A percentile compares a stretch with the other conserved stretches of the same genome.
Evolutionary conservation across 2,113 vertebrate genomes (phyloP).

Genomic region (Otocyon megalotis): DNA sequence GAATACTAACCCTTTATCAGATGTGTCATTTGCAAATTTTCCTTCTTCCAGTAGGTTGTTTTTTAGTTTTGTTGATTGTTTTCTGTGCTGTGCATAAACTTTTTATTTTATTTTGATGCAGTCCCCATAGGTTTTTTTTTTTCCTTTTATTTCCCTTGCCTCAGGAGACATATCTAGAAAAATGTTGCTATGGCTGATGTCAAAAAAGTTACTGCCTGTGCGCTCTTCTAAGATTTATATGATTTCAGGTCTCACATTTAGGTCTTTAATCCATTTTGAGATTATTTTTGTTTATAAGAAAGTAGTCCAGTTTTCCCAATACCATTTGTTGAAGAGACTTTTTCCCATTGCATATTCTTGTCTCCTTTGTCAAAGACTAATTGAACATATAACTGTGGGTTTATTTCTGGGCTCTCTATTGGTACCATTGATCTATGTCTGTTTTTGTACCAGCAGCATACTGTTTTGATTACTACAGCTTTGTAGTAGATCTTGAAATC

Average conservation of each 20-base stretch:
- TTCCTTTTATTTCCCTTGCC: neutral
- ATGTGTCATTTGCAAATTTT: neutral
- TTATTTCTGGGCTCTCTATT: neutral
- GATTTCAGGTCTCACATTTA: neutral
- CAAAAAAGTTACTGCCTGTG: neutral
- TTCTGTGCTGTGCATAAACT: neutral
- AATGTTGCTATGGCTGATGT: neutral
- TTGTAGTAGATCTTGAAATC: no score
- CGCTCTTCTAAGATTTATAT: neutral
- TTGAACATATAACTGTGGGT: neutral
- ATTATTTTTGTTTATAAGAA: neutral
- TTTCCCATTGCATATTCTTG: neutral
- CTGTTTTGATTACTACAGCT: no score
- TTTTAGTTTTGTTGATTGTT: no score
- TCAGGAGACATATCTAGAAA: neutral
- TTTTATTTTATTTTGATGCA: neutral
- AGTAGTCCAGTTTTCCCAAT: neutral
- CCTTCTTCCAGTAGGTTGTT: neutral
- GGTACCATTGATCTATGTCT: neutral
- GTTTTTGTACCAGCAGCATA: neutral
- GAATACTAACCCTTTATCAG: neutral
- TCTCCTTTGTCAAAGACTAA: neutral
- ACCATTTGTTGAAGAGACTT: neutral
- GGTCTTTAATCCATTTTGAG: neutral
- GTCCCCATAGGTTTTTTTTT: neutral